phyloP scores from a whole-genome alignment of 1,140 invertebrate genomes.

The Belonocnema kinseyi region DNA sequence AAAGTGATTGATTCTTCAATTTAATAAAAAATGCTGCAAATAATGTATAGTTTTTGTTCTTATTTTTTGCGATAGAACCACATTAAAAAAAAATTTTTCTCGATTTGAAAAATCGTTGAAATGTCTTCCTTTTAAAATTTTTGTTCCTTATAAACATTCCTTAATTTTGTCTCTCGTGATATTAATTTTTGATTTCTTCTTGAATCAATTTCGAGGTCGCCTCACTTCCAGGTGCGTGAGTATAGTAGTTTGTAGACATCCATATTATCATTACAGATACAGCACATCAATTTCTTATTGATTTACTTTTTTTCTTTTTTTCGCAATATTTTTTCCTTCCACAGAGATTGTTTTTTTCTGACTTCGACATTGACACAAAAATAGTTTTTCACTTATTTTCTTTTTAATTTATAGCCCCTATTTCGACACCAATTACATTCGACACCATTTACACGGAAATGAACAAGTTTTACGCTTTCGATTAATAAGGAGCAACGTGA shows the following conservation, averaged over 20 bases:
- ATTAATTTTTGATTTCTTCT: not conserved
- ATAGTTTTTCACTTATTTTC: conserved; percentile 57
- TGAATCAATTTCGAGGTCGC: conserved; percentile 8
- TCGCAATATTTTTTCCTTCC: conserved; percentile 32
- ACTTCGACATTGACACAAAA: conserved; percentile 56
- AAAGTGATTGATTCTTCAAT: not conserved
- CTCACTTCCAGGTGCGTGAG: conserved; percentile 28
- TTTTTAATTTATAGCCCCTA: conserved; percentile 31
- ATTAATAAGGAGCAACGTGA: too few species aligned
- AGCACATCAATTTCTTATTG: conserved; percentile 49
- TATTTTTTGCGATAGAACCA: not conserved
- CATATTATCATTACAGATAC: conserved; percentile 52
- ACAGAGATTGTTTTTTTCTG: conserved; percentile 6
- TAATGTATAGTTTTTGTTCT: not conserved
- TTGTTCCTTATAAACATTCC: not conserved
- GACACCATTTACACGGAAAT: conserved; percentile 57
- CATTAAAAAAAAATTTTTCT: not conserved
- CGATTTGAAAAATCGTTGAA: not conserved
- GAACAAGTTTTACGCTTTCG: conserved; percentile 33
- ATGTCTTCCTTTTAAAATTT: not conserved
- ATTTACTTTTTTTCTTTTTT: conserved; percentile 36
- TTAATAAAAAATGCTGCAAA: conserved; percentile 13
- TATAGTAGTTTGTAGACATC: conserved; percentile 46
- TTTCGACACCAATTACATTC: conserved; percentile 56
- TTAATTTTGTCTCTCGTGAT: not conserved